Evolutionary conservation across 1,140 invertebrate species (phyloP).

Genomic region (Drosophila subpulchrella): DNA sequence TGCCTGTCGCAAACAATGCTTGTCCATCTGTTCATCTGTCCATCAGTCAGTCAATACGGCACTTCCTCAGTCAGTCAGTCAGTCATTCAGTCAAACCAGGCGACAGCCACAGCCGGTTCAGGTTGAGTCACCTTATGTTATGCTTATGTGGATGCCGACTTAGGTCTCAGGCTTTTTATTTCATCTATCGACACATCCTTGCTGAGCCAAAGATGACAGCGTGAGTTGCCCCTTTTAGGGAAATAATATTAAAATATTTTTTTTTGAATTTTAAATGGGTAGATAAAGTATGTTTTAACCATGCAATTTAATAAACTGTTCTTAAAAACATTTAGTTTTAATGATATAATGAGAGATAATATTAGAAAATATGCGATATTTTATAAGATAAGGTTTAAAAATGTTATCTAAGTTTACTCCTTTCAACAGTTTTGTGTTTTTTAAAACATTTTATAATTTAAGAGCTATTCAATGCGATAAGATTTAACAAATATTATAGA

Average conservation of each 20-base stretch:
- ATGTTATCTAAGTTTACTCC: too few relatives aligned
- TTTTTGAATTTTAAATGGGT: too few relatives aligned
- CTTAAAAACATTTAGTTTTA: too few relatives aligned
- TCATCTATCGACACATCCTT: conserved; percentile 38
- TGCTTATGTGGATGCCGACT: conserved; percentile 21
- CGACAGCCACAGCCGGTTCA: conserved; percentile 39
- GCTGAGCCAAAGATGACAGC: conserved; percentile 7
- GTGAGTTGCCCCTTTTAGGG: conserved; percentile 1
- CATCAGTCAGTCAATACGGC: conserved; percentile 47
- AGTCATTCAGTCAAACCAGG: conserved; percentile 38
- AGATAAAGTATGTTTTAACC: too few relatives aligned
- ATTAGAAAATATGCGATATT: too few relatives aligned
- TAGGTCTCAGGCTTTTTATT: conserved; percentile 8
- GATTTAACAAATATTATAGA: too few relatives aligned
- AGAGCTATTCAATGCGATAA: too few relatives aligned
- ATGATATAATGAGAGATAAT: too few relatives aligned
- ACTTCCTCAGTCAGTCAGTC: conserved; percentile 44
- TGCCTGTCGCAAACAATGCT: conserved; percentile 59
- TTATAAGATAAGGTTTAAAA: too few relatives aligned
- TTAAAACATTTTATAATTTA: too few relatives aligned
- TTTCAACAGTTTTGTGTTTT: too few relatives aligned
- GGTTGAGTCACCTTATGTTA: conserved; percentile 53
- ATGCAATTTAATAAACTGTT: too few relatives aligned
- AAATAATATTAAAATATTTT: background rate
- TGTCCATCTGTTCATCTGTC: conserved; percentile 55